Percentiles rank a stretch among this genome's conserved stretches.
Evolutionary conservation across 1,140 invertebrate species (phyloP).

Genomic region (Drosophila orosa): DNA sequence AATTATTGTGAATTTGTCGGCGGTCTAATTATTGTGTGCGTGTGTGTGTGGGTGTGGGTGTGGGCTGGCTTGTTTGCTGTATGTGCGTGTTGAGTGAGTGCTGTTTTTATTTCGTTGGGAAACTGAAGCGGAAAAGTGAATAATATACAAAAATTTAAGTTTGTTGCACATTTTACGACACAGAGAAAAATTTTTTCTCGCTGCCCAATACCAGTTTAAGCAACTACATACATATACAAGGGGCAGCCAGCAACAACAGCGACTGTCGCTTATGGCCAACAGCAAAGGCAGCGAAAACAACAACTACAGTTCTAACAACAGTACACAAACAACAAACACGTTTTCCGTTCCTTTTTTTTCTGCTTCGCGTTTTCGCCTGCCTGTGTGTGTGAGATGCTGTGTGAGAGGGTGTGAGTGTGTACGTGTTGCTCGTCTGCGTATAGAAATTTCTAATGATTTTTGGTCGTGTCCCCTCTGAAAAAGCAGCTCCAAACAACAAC

Average conservation of each 20-base stretch:
- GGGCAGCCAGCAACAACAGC: constrained; percentile 21
- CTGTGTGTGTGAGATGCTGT: constrained; percentile 49
- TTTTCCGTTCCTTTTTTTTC: constrained; percentile 35
- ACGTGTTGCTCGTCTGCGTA: constrained; percentile 43
- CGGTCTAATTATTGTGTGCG: constrained; percentile 27
- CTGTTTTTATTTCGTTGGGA: constrained; percentile 32
- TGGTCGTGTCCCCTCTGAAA: constrained; percentile 29
- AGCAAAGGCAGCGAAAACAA: constrained; percentile 40
- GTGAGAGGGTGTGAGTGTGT: constrained; percentile 30
- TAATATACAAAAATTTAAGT: constrained; percentile 28
- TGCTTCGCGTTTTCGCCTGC: constrained; percentile 3
- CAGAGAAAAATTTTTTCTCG: constrained; percentile 24
- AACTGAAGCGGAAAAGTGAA: constrained; percentile 48
- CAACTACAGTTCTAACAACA: constrained; percentile 69
- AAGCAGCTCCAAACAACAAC: constrained; percentile 39
- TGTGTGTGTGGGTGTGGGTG: constrained; percentile 12
- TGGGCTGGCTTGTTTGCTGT: constrained; percentile 3
- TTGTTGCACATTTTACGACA: constrained; percentile 20
- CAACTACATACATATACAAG: constrained; percentile 24
- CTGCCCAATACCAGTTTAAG: constrained; percentile 68
- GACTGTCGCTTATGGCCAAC: constrained; percentile 32
- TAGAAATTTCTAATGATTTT: constrained; percentile 59
- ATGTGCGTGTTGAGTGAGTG: constrained; percentile 20
- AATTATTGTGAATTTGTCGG: constrained; percentile 44
- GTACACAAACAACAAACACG: constrained; percentile 46